phyloP scores from a whole-genome alignment of 2,797 vertebrate species.

The Miichthys miiuy region DNA sequence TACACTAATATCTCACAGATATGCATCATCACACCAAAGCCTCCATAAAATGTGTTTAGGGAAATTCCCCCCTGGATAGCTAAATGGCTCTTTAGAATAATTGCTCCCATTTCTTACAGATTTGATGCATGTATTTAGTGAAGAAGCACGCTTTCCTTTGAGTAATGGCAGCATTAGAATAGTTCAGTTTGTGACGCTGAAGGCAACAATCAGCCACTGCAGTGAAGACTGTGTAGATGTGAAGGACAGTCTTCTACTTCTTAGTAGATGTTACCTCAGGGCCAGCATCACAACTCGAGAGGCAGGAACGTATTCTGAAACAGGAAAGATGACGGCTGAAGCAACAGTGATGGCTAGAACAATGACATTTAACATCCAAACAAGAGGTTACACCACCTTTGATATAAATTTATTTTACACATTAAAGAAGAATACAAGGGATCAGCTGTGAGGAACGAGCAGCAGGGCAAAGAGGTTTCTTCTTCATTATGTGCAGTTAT shows the following conservation, averaged over 20 bases:
- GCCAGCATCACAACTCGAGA: not conserved
- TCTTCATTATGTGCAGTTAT: not conserved
- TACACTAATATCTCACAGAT: constrained; percentile 67
- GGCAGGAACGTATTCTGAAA: not conserved
- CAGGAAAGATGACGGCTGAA: not conserved
- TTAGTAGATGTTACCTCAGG: constrained; percentile 7
- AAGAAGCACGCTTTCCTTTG: constrained; percentile 53
- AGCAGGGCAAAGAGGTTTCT: not conserved
- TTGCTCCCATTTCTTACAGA: constrained; percentile 70
- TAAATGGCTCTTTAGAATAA: constrained; percentile 78
- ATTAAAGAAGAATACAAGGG: not conserved
- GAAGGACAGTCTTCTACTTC: constrained; percentile 24
- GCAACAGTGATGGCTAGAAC: not conserved
- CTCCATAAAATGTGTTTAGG: constrained; percentile 59
- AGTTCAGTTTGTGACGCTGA: constrained; percentile 38
- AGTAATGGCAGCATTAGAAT: constrained; percentile 67
- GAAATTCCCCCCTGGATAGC: constrained; percentile 56
- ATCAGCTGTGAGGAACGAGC: not conserved
- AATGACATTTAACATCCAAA: not conserved
- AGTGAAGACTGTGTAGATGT: constrained; percentile 18
- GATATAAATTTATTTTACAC: not conserved
- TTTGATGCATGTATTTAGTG: constrained; percentile 74
- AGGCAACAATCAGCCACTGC: constrained; percentile 39
- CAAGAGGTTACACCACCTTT: not conserved
- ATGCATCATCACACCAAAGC: constrained; percentile 70